These are phyloP conservation scores for Camponotus pennsylvanicus DNA, from an alignment of 1,140 invertebrate genomes.

Conservation along the genomic window DNA sequence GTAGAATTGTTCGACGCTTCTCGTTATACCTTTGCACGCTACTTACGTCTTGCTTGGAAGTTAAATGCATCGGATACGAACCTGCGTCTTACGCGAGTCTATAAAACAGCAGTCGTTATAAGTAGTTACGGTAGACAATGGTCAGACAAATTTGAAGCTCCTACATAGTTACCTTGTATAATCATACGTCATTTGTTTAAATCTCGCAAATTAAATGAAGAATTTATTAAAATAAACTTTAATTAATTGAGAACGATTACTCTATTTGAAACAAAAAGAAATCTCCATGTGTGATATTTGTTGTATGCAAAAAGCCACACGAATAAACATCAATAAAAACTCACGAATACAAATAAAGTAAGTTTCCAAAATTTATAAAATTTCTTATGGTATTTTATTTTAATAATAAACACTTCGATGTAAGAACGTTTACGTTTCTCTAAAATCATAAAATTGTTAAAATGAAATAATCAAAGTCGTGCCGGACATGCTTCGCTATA, in stretches of 20 bases:
- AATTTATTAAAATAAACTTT: neutral
- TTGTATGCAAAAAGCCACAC: neutral
- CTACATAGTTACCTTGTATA: neutral
- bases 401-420: neutral
- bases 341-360: neutral
- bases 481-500: conserved; percentile 13
- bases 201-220: neutral
- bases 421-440: neutral
- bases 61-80: conserved; percentile 11
- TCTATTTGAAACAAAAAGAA: neutral
- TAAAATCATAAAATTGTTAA: conserved; percentile 28
- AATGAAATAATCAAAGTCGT: conserved; percentile 12
- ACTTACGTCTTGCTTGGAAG: neutral
- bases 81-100: conserved; percentile 8
- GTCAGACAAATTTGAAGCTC: conserved; percentile 40
- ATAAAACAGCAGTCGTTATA: conserved; percentile 6
- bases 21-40: neutral
- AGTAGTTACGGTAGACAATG: conserved; percentile 26
- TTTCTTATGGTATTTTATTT: neutral
- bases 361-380: neutral
- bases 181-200: neutral
- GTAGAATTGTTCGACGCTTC: conserved; percentile 15
- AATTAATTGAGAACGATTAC: neutral
- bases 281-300: neutral
- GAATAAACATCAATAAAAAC: neutral